Evolutionary conservation across 2,888 invertebrate genomes (phyloP), one percentile per base, ranked within the genome.

Genomic region (Agelastica alni): DNA sequence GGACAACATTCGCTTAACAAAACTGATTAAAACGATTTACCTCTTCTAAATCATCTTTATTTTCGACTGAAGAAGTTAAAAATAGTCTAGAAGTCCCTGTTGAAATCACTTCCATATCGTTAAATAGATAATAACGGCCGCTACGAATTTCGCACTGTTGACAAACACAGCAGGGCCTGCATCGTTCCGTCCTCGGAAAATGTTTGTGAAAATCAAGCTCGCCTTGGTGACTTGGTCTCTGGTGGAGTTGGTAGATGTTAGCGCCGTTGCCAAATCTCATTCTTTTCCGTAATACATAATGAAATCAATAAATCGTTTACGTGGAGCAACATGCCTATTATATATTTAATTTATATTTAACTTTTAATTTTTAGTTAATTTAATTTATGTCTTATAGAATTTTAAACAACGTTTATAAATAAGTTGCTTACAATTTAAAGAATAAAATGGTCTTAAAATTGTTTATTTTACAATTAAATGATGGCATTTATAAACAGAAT

Each of bases 31-130:
- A 80, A 77, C 71, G 74, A 75, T 77, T 83, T 87, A 92, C 92
- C 91, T 92, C 92, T 78, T 92, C 92, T 77, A 89, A 84, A 79
- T 93, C 92, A 82, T 92, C 92, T 86, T 88, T 90, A 82, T 86
- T 87, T 84, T 92, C 92, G 78, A 92, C 87, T 75, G 86, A 83
- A 75, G 88, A 86, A 77, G 87, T 87, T 81, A 86, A 81, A 81
- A 91, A 90, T 80, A 92, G 83, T 81, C 87, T 89, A 74, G 88
- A 88, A 74, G 80, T 76, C 78, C 78, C 68, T 59, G 66, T 62
- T 45, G 70, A 59, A 66, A 68, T 70, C 61, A 64, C 66, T 69
- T 72, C 72, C 72, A 72, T 72, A 59, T 64, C 67, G 67, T 66
- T 59, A 56, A 63, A 53, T 56, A 61, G 53, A 42, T 64, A 61